phyloP scores from a whole-genome alignment of 1,140 invertebrate genomes.

The Centruroides sculpturatus region DNA sequence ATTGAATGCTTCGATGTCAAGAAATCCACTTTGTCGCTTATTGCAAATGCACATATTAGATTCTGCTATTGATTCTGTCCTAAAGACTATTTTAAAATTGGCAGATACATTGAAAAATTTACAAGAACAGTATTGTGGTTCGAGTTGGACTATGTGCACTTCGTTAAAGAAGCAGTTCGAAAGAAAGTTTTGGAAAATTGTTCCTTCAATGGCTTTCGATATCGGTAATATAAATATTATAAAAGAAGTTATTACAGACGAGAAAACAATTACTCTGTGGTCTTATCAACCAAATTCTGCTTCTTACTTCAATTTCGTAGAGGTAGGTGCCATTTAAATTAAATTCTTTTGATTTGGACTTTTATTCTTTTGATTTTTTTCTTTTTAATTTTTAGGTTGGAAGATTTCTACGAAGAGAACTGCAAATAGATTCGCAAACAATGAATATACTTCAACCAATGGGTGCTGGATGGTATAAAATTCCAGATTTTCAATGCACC shows the following conservation, averaged over 20 bases:
- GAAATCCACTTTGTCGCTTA: too few relatives aligned
- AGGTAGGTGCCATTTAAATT: not conserved
- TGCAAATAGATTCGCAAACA: constrained; percentile 3
- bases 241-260: not conserved
- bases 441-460: constrained; percentile 5
- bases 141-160: too few relatives aligned
- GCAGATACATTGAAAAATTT: too few relatives aligned
- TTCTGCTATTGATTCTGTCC: too few relatives aligned
- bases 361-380: not conserved
- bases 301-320: constrained; percentile 4
- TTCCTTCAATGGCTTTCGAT: not conserved
- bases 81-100: too few relatives aligned
- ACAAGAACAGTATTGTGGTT: too few relatives aligned
- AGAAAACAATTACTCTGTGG: constrained; percentile 3
- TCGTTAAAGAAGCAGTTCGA: too few relatives aligned
- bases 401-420: not conserved
- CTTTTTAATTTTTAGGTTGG: constrained; percentile 6
- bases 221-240: not conserved
- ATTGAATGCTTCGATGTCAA: too few relatives aligned
- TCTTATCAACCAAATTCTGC: constrained; percentile 2
- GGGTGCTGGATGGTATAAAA: constrained; percentile 10
- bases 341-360: not conserved
- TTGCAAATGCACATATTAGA: too few relatives aligned
- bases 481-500: constrained; percentile 7
- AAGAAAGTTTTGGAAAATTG: too few relatives aligned